A percentile compares a stretch with the other conserved stretches of the same genome.
phyloP scores from a whole-genome alignment of 1,140 invertebrate species.

The Sarcophaga peregrina region DNA sequence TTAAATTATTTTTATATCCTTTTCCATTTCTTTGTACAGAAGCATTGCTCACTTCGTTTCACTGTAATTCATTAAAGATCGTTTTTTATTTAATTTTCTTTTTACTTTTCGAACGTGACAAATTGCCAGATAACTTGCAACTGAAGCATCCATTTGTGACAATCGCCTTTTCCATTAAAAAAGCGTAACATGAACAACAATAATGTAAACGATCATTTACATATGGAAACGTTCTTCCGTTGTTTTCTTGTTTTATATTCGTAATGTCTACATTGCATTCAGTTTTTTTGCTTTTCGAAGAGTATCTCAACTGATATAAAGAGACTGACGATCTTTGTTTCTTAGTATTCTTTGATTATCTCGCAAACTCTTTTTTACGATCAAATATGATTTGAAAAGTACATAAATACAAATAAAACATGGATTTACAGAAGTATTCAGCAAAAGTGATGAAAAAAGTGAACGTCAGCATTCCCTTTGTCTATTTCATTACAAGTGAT shows the following conservation, averaged over 20 bases:
- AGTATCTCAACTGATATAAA: too few relatives aligned
- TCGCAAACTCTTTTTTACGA: too few relatives aligned
- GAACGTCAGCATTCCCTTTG: background rate
- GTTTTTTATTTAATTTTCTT: background rate
- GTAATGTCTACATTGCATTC: too few relatives aligned
- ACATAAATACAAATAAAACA: too few relatives aligned
- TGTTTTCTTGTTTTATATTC: background rate
- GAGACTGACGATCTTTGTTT: too few relatives aligned
- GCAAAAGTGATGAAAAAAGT: background rate
- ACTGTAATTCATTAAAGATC: slow-evolving; percentile 2
- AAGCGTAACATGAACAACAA: background rate
- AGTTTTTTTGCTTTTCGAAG: too few relatives aligned
- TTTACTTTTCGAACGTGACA: slow-evolving; percentile 58
- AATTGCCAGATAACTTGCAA: slow-evolving; percentile 65
- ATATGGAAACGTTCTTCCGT: background rate
- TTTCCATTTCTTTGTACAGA: too few relatives aligned
- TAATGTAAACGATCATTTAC: background rate
- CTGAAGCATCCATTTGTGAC: slow-evolving; percentile 53
- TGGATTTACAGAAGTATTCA: too few relatives aligned
- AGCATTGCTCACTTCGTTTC: background rate
- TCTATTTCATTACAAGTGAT: background rate
- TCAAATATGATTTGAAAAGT: too few relatives aligned
- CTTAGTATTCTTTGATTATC: too few relatives aligned
- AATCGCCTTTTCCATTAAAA: slow-evolving; percentile 41
- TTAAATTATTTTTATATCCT: too few relatives aligned